Base-by-base conservation (phyloP, 2,113 vertebrate genomes). In the Silurus asotus region DNA sequence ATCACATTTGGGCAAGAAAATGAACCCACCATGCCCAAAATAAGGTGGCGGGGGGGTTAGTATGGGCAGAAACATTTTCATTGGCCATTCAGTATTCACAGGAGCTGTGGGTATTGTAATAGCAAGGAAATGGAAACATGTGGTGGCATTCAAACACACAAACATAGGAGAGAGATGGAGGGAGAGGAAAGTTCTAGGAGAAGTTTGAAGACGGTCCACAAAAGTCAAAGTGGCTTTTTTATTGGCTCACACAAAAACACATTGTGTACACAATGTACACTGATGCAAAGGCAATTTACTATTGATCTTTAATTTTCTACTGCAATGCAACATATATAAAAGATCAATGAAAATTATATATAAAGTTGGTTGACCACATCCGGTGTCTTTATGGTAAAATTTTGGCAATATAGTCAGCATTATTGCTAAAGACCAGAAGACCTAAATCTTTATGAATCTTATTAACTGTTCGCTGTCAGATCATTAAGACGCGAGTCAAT, bases 1-100 rank as follows among this genome's bases (percentile, higher is more conserved):
- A 67, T 87, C 7, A 25, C 89, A 90, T 90, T 87, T 89, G 90
- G 84, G 56, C 64, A 56, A 89, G 81, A 91, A 92, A 93, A 90
- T 59, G 55, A 80, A 25, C 90, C 86, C 51, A 78, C 23, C 51
- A 84, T 80, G 25, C 69, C 58, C 49, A 82, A 75, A 81, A 74
- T 90, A 86, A 49, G 37, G 1, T 2, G 37, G 37, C 1, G 37
- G 37, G 37, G 37, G 37, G 1, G 2, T 37, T 1, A 2, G 37
- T 56, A 56, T 56, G 13, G 7, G 55, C 74, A 61, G 61, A 79
- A 81, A 58, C 61, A 82, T 86, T 82, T 77, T 87, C 58, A 76
- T 82, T 82, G 84, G 74, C 87, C 75, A 78, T 62, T 65, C 20
- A 90, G 83, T 87, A 88, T 93, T 90, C 90, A 77, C 59, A 51